Conservation (phyloP, 2,113 vertebrate species). For the Tympanuchus pallidicinctus region DNA sequence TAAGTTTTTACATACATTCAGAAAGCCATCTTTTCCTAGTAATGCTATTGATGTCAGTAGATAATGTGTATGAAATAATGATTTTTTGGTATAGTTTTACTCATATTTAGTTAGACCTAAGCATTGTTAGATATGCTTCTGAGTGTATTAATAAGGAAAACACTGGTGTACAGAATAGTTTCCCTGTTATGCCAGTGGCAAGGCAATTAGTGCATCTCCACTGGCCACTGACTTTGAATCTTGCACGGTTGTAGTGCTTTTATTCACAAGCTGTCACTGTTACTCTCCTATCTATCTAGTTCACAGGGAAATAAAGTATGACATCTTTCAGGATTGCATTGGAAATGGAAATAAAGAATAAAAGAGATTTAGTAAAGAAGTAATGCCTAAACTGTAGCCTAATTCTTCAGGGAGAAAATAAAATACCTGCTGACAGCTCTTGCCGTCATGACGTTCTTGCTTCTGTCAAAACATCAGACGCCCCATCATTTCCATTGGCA, state of each 20-base stretch:
- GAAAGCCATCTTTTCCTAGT: neutral
- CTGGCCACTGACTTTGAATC: neutral
- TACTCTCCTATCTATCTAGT: slow-evolving; percentile 20
- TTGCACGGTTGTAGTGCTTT: neutral
- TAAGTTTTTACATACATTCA: neutral
- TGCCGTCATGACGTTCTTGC: slow-evolving; percentile 55
- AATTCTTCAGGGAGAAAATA: slow-evolving; percentile 49
- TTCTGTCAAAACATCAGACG: slow-evolving; percentile 52
- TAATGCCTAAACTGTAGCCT: slow-evolving; percentile 30
- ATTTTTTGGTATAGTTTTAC: neutral
- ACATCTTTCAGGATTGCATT: slow-evolving; percentile 21
- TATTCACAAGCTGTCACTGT: slow-evolving; percentile 10
- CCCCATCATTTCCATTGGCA: slow-evolving; percentile 13
- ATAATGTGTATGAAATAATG: neutral
- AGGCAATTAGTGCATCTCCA: slow-evolving; percentile 12
- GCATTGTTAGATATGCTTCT: neutral
- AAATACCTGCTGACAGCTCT: slow-evolving; percentile 59
- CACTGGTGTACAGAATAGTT: neutral
- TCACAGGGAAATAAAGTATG: slow-evolving; percentile 28
- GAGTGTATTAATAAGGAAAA: neutral
- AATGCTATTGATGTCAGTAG: neutral
- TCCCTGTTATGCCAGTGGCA: neutral
- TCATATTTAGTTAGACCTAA: neutral
- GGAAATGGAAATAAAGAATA: slow-evolving; percentile 26
- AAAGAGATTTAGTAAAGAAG: slow-evolving; percentile 39